These are phyloP conservation scores for Odontomachus brunneus DNA, from an alignment of 1,140 invertebrate genomes.

Conservation along the genomic window DNA sequence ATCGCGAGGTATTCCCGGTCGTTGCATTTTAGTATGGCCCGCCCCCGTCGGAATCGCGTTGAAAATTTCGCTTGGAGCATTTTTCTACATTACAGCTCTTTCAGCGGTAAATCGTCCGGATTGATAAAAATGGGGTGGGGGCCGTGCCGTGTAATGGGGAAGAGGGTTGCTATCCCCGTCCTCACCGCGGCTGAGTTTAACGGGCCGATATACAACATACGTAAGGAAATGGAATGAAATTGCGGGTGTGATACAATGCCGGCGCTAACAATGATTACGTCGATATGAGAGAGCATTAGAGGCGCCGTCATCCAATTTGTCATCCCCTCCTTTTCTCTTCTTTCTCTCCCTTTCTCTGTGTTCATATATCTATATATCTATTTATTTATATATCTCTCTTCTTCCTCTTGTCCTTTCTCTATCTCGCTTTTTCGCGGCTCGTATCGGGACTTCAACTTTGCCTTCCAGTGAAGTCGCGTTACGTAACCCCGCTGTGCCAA, in stretches of 20 bases:
- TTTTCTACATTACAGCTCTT: constrained; percentile 70
- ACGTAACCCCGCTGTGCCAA: not conserved
- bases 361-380: too few relatives aligned
- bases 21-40: constrained; percentile 37
- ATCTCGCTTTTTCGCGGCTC: not conserved
- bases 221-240: constrained; percentile 46
- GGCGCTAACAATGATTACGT: constrained; percentile 47
- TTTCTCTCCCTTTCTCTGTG: too few relatives aligned
- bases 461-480: not conserved
- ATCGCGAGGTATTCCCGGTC: constrained; percentile 21
- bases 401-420: too few relatives aligned
- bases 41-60: not conserved
- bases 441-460: constrained; percentile 10
- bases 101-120: constrained; percentile 67
- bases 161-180: too few relatives aligned
- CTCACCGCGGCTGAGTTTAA: too few relatives aligned
- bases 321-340: not conserved
- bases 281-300: constrained; percentile 16
- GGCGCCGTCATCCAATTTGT: not conserved
- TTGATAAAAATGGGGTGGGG: constrained; percentile 71
- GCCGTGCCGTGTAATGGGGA: not conserved
- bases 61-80: constrained; percentile 47
- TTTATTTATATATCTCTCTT: too few relatives aligned
- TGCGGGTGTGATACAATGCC: constrained; percentile 31
- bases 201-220: not conserved